phyloP scores from a whole-genome alignment of 1,140 invertebrate genomes.

The Vanessa atalanta region DNA sequence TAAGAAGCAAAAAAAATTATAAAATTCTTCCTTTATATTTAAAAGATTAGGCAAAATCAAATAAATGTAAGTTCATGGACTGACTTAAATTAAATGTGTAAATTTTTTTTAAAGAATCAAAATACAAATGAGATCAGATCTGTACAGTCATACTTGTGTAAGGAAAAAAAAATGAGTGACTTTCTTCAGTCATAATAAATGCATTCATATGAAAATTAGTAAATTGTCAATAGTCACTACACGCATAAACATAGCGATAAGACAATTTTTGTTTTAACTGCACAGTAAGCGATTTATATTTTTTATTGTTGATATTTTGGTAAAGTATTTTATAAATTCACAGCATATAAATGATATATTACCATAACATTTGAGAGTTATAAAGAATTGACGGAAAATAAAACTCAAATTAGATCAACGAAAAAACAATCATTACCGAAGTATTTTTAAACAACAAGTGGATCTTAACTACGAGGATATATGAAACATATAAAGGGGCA shows the following conservation, averaged over 20 bases:
- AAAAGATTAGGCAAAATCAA: neutral
- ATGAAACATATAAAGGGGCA: constrained; percentile 21
- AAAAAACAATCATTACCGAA: constrained; percentile 25
- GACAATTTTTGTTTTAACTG: constrained; percentile 22
- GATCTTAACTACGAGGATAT: constrained; percentile 22
- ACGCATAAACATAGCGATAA: constrained; percentile 24
- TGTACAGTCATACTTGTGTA: constrained; percentile 14
- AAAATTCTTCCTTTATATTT: neutral
- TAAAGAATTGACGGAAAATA: constrained; percentile 7
- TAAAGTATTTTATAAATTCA: neutral
- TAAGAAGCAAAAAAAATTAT: neutral
- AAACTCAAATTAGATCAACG: constrained; percentile 5
- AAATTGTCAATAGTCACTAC: constrained; percentile 29
- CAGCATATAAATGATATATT: neutral
- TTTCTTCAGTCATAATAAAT: constrained; percentile 25
- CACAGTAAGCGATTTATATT: neutral
- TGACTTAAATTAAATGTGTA: neutral
- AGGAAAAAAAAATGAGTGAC: neutral
- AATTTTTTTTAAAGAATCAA: neutral
- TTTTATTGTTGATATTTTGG: neutral
- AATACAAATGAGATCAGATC: constrained; percentile 24
- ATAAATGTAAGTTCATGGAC: neutral
- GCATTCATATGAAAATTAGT: constrained; percentile 4
- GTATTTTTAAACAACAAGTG: constrained; percentile 29
- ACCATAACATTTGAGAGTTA: neutral